Conservation (phyloP, 2,113 vertebrate genomes). For the Salvator merianae region DNA sequence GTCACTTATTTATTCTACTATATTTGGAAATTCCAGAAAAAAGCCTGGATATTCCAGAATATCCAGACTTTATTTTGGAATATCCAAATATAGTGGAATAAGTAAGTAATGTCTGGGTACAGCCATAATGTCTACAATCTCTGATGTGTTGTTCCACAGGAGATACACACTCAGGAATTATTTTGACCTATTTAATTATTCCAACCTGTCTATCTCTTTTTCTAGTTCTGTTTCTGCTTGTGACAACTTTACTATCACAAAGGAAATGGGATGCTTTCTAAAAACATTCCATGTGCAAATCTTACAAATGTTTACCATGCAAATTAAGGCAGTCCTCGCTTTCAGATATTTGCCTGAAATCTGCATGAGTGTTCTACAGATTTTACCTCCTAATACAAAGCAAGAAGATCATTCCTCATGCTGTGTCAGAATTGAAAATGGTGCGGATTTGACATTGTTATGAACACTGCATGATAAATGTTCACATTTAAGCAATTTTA, state of each 20-base stretch:
- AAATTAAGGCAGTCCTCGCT: background rate
- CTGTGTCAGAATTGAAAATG: background rate
- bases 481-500: constrained; percentile 31
- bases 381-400: background rate
- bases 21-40: too few species aligned
- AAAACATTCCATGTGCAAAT: background rate
- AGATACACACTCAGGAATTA: background rate
- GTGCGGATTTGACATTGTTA: background rate
- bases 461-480: constrained; percentile 3
- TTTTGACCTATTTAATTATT: background rate
- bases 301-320: background rate
- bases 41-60: too few species aligned
- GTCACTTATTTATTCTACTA: too few species aligned
- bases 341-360: background rate
- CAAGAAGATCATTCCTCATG: too few species aligned
- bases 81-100: too few species aligned
- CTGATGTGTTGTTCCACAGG: background rate
- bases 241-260: background rate
- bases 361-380: background rate
- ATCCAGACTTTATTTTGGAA: too few species aligned
- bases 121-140: background rate
- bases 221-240: background rate
- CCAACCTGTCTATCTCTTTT: too few species aligned
- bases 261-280: background rate
- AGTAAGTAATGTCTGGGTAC: too few species aligned